Base-by-base conservation (phyloP, 30 jellyfish, hydroid and myxozoan species). In the Haliclystus octoradiatus region DNA sequence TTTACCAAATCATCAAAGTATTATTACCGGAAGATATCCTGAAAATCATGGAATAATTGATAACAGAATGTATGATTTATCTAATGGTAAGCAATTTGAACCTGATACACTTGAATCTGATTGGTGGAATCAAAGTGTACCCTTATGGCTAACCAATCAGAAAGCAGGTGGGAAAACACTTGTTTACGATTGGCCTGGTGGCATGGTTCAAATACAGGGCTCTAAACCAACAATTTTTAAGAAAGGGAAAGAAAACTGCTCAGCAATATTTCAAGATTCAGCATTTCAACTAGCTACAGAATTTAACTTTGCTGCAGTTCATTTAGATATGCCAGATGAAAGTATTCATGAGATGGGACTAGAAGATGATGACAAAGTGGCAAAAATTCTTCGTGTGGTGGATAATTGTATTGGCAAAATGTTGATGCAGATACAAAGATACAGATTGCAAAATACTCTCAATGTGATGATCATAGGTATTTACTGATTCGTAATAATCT, bases 1-100 rank as follows among this genome's bases (percentile, higher is more conserved):
- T 33, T 65, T 61, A 31, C 98, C 98, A 0, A 89, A 89, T 68
- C 98, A 89, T 49, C 95, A 89, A 47, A 89, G 95, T 68, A 80
- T 89, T 24, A 72, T 89, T 0, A 89, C 98, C 1, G 98, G 98
- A 5, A 77, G 71, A 9, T 89, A 81, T 50, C 95, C 98, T 28
- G 98, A 89, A 49, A 40, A 89, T 30, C 98, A 89, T 72, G 98
- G 93, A 5, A 89, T 89, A 15, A 63, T 89, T 15, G 89, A 77
- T 32, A 76, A 89, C 66, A 53, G 76, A 14, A 81, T 89, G 95
- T 71, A 63, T 31, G 93, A 89, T 82, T 77, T 73, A 28, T 50
- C 30, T 22, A 80, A 81, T 51, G 92, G 93, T 4, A 73, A 75
- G 28, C 66, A 27, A 24, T 89, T 89, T 69, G 75, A 67, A 29